Evolutionary conservation across 2,113 vertebrate species (phyloP), one percentile per base, ranked within the genome.

Genomic region (Hydropotes inermis): DNA sequence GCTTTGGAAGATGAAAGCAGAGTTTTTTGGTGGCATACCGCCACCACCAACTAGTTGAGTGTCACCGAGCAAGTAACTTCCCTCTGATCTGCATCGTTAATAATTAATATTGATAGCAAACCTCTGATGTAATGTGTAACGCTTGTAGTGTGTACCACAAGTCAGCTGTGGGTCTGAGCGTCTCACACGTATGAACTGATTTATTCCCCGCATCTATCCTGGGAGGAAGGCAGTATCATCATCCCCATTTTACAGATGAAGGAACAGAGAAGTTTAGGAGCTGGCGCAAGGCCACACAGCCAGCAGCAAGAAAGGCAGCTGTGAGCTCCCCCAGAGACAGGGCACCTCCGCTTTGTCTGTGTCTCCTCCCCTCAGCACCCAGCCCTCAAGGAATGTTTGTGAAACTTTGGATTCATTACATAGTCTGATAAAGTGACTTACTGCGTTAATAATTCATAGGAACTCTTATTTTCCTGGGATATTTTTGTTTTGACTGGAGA

Each of bases 161-260:
- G 17, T 16, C 15, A 7, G 54, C 21, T 5, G 6, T 4, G 55
- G 25, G 4, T 6, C 16, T 36, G 3, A 23, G 50, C 1, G 4
- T 54, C 52, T 89, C 54, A 13, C 16, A 5, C 8, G 5, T 4
- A 17, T 17, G 58, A 82, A 86, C 70, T 36, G 33, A 30, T 67
- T 70, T 39, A 15, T 81, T 90, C 58, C 33, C 89, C 43, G 54
- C 36, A 36, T 74, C 89, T 2, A 1, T 50, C 89, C 54, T 47
- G 15, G 15, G 54, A 92, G 45, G 19, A 60, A 11, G 25, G 74
- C 11, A 43, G 55, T 5, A 33, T 39, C 12, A 15, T 7, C 11
- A 43, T 36, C 23, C 43, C 27, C 52, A 17, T 25, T 58, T 33
- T 16, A 58, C 45, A 43, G 25, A 64, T n/a, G 86, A 70, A 87